Conservation (phyloP, 2,797 vertebrate species). For the Menidia menidia region DNA sequence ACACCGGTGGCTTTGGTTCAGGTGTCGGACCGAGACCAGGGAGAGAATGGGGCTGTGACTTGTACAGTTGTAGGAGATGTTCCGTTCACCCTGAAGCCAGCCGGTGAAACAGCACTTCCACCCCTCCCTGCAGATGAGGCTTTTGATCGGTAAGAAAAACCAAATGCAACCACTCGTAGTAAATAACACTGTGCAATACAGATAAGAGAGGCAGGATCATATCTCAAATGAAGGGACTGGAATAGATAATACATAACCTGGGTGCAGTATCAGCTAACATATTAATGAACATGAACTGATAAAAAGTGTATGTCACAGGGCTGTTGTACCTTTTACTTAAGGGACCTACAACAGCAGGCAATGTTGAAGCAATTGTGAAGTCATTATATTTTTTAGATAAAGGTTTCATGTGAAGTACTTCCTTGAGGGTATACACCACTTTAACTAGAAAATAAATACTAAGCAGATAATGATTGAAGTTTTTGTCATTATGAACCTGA, state of each 20-base stretch:
- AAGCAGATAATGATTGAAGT: constrained; percentile 6
- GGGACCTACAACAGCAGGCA: constrained; percentile 17
- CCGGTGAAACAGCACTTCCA: constrained; percentile 87
- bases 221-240: background rate
- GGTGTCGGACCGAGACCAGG: constrained; percentile 94
- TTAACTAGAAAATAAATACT: constrained; percentile 13
- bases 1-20: constrained; percentile 95
- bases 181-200: background rate
- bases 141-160: constrained; percentile 78
- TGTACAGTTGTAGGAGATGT: constrained; percentile 97
- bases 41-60: constrained; percentile 95
- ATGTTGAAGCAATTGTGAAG: constrained; percentile 33
- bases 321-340: constrained; percentile 12
- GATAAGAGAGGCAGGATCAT: background rate
- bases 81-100: constrained; percentile 96
- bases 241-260: background rate
- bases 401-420: constrained; percentile 17
- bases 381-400: constrained; percentile 45
- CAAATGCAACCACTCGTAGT: constrained; percentile 5
- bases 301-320: background rate
- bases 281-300: constrained; percentile 2
- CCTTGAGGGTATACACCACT: constrained; percentile 20
- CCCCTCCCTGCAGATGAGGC: constrained; percentile 84
- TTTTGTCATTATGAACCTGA: constrained; percentile 28
- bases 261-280: background rate